Evolutionary conservation across 1,140 invertebrate genomes (phyloP).

Genomic region (Pseudomyrmex pallidus): DNA sequence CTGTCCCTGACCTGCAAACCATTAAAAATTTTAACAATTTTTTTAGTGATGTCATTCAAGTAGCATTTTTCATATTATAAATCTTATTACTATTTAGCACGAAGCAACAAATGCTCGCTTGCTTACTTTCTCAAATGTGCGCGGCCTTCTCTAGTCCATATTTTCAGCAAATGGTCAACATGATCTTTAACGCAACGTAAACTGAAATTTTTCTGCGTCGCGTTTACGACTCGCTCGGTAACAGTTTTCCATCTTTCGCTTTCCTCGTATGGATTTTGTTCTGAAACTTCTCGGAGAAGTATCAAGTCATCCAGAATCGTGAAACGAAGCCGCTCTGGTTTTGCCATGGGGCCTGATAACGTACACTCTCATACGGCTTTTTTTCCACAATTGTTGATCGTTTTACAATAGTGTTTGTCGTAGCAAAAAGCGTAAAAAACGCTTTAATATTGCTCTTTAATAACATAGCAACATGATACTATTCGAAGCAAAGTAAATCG

Average conservation of each 20-base stretch:
- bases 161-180: slow-evolving; percentile 51
- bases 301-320: slow-evolving; percentile 49
- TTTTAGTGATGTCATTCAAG: not conserved
- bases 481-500: slow-evolving; percentile 12
- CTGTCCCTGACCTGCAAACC: slow-evolving; percentile 26
- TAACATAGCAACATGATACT: slow-evolving; percentile 51
- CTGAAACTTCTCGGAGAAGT: slow-evolving; percentile 39
- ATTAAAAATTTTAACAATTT: not conserved
- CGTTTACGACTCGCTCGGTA: slow-evolving; percentile 34
- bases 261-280: slow-evolving; percentile 35
- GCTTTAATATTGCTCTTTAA: slow-evolving; percentile 9
- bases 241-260: slow-evolving; percentile 44
- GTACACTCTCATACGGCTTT: slow-evolving; percentile 20
- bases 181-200: slow-evolving; percentile 45
- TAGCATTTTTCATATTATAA: not conserved
- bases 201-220: slow-evolving; percentile 48
- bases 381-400: not conserved
- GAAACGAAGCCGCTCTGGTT: slow-evolving; percentile 51
- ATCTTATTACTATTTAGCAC: slow-evolving; percentile 1
- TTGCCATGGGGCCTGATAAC: slow-evolving; percentile 21
- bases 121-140: slow-evolving; percentile 41
- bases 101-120: not conserved
- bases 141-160: slow-evolving; percentile 44
- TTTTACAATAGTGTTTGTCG: not conserved
- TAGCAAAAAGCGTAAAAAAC: slow-evolving; percentile 13